Conservation (phyloP, 2,888 invertebrate species). For the Hypsopygia costalis region DNA sequence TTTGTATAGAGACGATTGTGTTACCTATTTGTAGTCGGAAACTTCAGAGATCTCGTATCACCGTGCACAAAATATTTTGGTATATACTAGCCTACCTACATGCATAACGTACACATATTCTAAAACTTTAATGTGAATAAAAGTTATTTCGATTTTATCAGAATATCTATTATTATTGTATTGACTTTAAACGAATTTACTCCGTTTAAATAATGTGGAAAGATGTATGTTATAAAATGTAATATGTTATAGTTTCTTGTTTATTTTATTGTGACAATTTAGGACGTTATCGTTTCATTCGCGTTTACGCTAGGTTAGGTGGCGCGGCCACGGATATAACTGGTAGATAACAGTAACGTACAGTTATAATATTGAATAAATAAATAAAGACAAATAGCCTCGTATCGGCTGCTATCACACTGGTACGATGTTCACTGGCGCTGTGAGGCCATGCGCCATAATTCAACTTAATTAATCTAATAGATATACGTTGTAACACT, state of each 20-base stretch:
- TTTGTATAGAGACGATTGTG: conserved; percentile 2
- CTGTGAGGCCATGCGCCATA: conserved; percentile 49
- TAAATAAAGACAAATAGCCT: conserved; percentile 28
- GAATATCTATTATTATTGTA: conserved; percentile 71
- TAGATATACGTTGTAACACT: conserved; percentile 62
- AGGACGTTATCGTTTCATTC: conserved; percentile 69
- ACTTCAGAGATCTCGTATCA: conserved; percentile 63
- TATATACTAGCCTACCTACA: conserved; percentile 46
- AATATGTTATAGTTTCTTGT: conserved; percentile 67
- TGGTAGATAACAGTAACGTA: conserved; percentile 44
- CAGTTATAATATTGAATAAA: conserved; percentile 43
- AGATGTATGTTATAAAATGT: conserved; percentile 46
- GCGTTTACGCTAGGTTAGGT: conserved; percentile 75
- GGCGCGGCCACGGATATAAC: conserved; percentile 66
- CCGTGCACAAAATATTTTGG: conserved; percentile 62
- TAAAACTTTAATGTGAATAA: conserved; percentile 75
- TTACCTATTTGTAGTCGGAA: conserved; percentile 8
- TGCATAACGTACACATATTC: conserved; percentile 70
- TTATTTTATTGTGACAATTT: conserved; percentile 72
- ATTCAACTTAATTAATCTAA: conserved; percentile 50
- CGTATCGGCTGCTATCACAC: conserved; percentile 41
- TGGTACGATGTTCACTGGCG: conserved; percentile 48
- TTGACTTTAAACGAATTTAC: conserved; percentile 74
- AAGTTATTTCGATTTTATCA: conserved; percentile 76
- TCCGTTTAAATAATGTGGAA: conserved; percentile 44